These are phyloP conservation scores for Hycleus phaleratus DNA, from an alignment of 1,140 invertebrate species.

Conservation along the genomic window DNA sequence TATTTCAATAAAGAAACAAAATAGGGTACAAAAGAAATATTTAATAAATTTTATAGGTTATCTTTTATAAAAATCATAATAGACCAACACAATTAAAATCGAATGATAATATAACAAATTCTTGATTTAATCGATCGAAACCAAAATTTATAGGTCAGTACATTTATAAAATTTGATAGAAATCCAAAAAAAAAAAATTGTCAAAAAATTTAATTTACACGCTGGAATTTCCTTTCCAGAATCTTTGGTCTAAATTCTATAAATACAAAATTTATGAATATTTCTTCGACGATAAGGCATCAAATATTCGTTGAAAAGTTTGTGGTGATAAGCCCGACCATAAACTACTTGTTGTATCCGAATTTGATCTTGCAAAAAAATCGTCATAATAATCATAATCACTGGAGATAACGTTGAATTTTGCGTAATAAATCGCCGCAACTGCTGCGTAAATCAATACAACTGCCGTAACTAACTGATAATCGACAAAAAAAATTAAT, in stretches of 20 bases:
- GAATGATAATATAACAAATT: background rate
- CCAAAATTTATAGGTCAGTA: no score
- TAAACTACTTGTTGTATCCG: constrained; percentile 22
- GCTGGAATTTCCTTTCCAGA: no score
- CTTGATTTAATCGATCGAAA: no score
- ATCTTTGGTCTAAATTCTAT: no score
- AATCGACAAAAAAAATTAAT: background rate
- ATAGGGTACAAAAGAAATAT: no score
- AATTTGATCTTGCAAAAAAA: constrained; percentile 43
- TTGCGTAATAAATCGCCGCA: constrained; percentile 77
- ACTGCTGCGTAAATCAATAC: constrained; percentile 73
- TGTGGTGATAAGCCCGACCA: constrained; percentile 36
- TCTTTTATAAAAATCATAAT: background rate
- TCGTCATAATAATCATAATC: constrained; percentile 61
- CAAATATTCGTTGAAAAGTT: constrained; percentile 38
- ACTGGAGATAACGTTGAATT: constrained; percentile 67
- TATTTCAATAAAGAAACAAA: no score
- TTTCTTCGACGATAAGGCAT: constrained; percentile 39
- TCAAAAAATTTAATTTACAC: no score
- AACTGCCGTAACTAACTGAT: constrained; percentile 67
- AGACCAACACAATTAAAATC: background rate
- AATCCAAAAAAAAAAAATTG: no score
- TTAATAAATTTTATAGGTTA: constrained; percentile 11
- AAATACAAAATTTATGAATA: constrained; percentile 27
- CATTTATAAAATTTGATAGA: no score